phyloP scores from a whole-genome alignment of 2,797 vertebrate genomes.

The Tapera naevia region DNA sequence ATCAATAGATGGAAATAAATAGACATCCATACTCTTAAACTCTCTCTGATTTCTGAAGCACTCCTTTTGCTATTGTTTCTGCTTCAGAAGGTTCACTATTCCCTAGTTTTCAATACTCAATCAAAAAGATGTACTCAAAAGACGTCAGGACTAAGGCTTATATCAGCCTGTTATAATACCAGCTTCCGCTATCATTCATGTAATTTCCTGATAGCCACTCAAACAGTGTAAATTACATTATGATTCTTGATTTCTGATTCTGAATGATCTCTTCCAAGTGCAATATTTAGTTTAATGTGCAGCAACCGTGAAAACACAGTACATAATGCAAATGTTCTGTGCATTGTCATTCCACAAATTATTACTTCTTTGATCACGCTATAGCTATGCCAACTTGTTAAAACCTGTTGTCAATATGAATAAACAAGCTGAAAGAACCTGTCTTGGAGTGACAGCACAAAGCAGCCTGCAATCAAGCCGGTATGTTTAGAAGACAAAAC shows the following conservation, averaged over 20 bases:
- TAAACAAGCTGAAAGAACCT: slow-evolving; percentile 36
- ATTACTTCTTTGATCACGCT: slow-evolving; percentile 38
- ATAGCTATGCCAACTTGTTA: not conserved
- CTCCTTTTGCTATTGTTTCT: not conserved
- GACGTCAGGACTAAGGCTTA: not conserved
- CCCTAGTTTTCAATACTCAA: slow-evolving; percentile 1
- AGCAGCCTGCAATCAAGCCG: not conserved
- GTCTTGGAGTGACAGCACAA: slow-evolving; percentile 15
- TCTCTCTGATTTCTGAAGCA: not conserved
- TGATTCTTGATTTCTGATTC: slow-evolving; percentile 20
- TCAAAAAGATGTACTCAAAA: slow-evolving; percentile 2
- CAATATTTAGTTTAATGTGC: not conserved
- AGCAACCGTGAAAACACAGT: not conserved
- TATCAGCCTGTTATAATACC: slow-evolving; percentile 1
- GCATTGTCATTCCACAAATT: not conserved
- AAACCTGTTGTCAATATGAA: slow-evolving; percentile 36
- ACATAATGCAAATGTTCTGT: not conserved
- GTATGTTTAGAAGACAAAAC: not conserved
- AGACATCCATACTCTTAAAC: not conserved
- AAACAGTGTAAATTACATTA: slow-evolving; percentile 18
- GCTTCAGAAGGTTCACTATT: not conserved
- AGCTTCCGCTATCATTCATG: not conserved
- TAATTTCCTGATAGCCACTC: slow-evolving; percentile 32
- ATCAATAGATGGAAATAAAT: not conserved
- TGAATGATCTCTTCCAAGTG: not conserved